A percentile compares a stretch with the other conserved stretches of the same genome.
Evolutionary conservation across 2,113 vertebrate species (phyloP).

Genomic region (Todiramphus chloris): DNA sequence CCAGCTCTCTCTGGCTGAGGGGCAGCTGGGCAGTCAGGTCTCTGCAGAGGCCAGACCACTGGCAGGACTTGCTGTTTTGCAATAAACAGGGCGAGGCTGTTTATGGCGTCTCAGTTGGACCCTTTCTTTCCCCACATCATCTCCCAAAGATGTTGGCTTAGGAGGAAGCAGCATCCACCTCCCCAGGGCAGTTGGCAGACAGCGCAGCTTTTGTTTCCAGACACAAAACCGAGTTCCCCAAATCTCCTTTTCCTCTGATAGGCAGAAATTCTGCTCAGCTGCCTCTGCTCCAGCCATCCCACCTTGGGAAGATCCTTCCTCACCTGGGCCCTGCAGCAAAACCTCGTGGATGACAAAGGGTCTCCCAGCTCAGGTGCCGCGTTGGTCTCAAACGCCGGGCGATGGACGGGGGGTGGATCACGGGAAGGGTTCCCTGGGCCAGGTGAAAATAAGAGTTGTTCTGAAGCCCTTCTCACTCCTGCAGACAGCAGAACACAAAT

Average conservation of each 20-base stretch:
- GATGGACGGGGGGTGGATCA: not conserved
- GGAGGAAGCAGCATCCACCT: not conserved
- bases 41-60: not conserved
- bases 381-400: constrained; percentile 75
- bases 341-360: constrained; percentile 39
- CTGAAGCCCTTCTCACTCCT: not conserved
- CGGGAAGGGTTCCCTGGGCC: constrained; percentile 71
- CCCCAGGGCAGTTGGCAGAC: not conserved
- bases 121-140: not conserved
- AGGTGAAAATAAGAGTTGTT: constrained; percentile 60
- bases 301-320: constrained; percentile 63
- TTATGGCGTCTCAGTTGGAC: not conserved
- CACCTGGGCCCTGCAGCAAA: constrained; percentile 76
- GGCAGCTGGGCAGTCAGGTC: not conserved
- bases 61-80: not conserved
- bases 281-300: constrained; percentile 69
- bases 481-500: not conserved
- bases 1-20: not conserved
- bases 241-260: constrained; percentile 37
- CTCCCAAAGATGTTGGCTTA: not conserved
- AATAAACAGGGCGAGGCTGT: not conserved
- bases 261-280: constrained; percentile 70
- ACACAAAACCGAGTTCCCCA: not conserved
- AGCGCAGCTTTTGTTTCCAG: not conserved
- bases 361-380: constrained; percentile 69